These are phyloP conservation scores for Plebejus argus DNA, from an alignment of 2,888 invertebrate species.

Conservation along the genomic window DNA sequence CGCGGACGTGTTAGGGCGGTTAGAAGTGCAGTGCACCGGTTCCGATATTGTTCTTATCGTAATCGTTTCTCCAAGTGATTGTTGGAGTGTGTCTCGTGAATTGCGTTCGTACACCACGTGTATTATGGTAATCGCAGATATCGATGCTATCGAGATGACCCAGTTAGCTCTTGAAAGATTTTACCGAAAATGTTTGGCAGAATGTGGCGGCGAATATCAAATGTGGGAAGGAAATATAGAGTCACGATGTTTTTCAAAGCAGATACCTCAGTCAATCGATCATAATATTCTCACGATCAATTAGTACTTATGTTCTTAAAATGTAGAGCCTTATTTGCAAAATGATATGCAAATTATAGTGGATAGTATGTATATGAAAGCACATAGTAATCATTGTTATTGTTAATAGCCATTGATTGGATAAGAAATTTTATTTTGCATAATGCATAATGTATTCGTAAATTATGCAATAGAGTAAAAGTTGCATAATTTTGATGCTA, in stretches of 20 bases:
- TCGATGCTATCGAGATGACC: background rate
- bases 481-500: background rate
- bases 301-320: background rate
- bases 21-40: background rate
- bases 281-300: background rate
- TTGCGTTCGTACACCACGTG: slow-evolving; percentile 14
- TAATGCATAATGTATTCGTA: background rate
- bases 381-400: background rate
- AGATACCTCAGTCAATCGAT: background rate
- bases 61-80: slow-evolving; percentile 27
- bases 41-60: slow-evolving; percentile 30
- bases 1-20: slow-evolving; percentile 49
- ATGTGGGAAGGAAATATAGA: background rate
- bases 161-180: background rate
- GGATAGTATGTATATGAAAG: no score
- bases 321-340: background rate
- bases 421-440: background rate
- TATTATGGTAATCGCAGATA: slow-evolving; percentile 6
- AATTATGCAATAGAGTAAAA: background rate
- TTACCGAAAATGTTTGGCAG: background rate
- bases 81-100: slow-evolving; percentile 23
- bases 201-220: background rate
- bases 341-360: no score
- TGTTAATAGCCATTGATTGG: background rate
- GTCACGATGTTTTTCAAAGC: background rate